Evolutionary conservation across 2,113 vertebrate species (phyloP), one percentile per base, ranked within the genome.

Genomic region (Willisornis vidua): DNA sequence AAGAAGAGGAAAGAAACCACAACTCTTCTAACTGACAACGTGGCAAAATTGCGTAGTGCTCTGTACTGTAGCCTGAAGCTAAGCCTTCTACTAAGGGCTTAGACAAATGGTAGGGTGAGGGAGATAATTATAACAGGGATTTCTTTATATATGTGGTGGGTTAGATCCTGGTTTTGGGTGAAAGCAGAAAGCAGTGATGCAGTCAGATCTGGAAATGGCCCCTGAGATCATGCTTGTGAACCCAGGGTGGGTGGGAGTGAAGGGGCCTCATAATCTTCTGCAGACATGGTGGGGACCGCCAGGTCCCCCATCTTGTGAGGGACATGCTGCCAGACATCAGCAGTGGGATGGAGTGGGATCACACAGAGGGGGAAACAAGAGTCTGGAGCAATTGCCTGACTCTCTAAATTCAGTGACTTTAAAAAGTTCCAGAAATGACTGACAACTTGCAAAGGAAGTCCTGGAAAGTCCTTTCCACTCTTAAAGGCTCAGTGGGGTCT

Each of bases 1-100:
- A 52, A 49, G 29, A 89, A 94, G 43, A 95, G 82, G 94, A 95
- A 95, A 95, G 89, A 94, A 96, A 95, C 96, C 96, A 96, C 55
- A 1, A 63, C 58, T 93, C 94, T 95, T 96, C 95, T 90, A 95
- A 81, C 96, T 94, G 97, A 96, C 97, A 94, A 98, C 98, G 98
- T 98, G 98, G 98, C 98, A 98, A 96, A 98, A 96, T 82, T 97
- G 96, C 94, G 83, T 55, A 85, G 72, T 66, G 58, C 80, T 96
- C 75, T 93, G 81, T 86, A 72, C 87, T 88, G 73, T 94, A 96
- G 96, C 84, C 95, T 62, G 19, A 87, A 97, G 94, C 91, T 96
- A 92, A 96, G 83, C 79, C 78, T 70, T 97, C 76, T 90, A 7
- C 94, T 90, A 61, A 97, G 46, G 82, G 70, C 49, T 94, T 63